Conservation (phyloP, 2,113 vertebrate genomes). For the Labrus mixtus region DNA sequence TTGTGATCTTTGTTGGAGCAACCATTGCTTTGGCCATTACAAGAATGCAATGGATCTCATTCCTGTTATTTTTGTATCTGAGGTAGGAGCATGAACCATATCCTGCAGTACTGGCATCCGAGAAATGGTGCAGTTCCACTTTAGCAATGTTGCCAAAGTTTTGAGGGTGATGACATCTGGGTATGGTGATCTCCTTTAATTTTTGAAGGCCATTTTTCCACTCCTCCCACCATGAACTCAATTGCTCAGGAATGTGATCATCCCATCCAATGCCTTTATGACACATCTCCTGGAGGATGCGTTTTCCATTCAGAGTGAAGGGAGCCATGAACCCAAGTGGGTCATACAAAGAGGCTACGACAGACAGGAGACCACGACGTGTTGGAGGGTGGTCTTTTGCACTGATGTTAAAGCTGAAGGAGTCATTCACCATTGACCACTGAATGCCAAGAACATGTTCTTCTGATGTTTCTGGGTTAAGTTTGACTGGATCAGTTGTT, state of each 20-base stretch:
- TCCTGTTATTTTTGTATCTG: background rate
- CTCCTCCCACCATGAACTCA: constrained; percentile 11
- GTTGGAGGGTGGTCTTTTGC: background rate
- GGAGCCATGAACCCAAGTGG: constrained; percentile 5
- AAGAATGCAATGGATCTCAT: background rate
- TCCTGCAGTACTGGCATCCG: background rate
- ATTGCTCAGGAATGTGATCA: constrained; percentile 3
- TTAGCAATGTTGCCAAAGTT: background rate
- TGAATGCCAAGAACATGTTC: background rate
- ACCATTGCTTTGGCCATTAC: background rate
- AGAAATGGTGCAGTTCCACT: background rate
- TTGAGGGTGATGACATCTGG: background rate
- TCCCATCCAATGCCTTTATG: constrained; percentile 7
- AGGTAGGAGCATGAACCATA: background rate
- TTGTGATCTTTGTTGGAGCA: background rate
- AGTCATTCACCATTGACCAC: background rate
- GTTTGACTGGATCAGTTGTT: background rate
- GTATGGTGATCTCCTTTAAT: background rate
- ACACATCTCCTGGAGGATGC: constrained; percentile 11
- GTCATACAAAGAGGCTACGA: background rate
- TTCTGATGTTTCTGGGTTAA: background rate
- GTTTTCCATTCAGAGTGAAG: background rate
- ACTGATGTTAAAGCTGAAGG: background rate
- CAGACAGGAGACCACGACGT: background rate
- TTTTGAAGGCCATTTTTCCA: background rate